Evolutionary conservation across 2,888 invertebrate species (phyloP), one percentile per base, ranked within the genome.

Genomic region (Hyalella azteca): DNA sequence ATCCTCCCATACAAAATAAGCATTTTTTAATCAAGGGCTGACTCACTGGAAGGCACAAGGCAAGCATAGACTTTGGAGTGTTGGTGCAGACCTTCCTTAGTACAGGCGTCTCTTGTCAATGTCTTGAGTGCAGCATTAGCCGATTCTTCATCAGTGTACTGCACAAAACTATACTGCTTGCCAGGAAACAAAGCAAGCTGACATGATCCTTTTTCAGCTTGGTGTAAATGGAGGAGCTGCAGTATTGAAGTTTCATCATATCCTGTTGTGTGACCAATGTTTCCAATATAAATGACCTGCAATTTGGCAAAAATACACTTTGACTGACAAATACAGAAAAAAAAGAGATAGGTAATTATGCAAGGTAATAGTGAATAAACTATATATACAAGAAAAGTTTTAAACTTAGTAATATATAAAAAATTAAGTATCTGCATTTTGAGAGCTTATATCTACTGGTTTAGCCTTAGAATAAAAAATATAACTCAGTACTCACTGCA

Each of bases 241-340:
- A 81, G 66, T 9, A 83, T 39, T 13, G 79, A 79, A 11, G 78
- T 75, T 49, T 83, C 81, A 78, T 83, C 83, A 73, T 79, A 78
- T 50, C 81, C 81, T 32, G 81, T 83, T 9, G 81, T 79, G 39
- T 81, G 49, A 29, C 83, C 83, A 45, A 78, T 78, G 78, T 83
- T 83, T 13, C 78, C 83, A 73, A 83, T 79, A 19, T 81, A 79
- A n/a, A 83, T 41, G 50, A 79, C 73, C 83, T 83, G 83, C 32
- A 49, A 50, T 26, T 11, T 48, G 32, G 11, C 3, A 45, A n/a
- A 76, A 76, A 19, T 19, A n/a, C n/a, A n/a, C n/a, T n/a, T n/a
- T n/a, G n/a, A n/a, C n/a, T n/a, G n/a, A n/a, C n/a, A n/a, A n/a
- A n/a, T n/a, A n/a, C n/a, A n/a, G n/a, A n/a, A n/a, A n/a, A n/a